Evolutionary conservation across 1,140 invertebrate genomes (phyloP).

Genomic region (Phthorimaea operculella): DNA sequence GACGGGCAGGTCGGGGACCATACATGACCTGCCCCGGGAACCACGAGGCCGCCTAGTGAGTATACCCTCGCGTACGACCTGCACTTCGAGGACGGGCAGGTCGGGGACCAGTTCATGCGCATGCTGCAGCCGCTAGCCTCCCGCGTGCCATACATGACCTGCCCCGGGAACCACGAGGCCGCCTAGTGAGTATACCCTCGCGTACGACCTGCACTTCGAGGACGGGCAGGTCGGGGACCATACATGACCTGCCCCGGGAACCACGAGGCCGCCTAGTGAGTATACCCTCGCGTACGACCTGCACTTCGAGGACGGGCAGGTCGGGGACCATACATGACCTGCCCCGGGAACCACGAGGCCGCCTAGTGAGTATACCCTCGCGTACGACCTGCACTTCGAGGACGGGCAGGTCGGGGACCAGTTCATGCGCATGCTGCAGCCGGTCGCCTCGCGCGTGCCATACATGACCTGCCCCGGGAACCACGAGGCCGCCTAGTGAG

Average conservation of each 20-base stretch:
- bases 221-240: slow-evolving; percentile 81
- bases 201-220: slow-evolving; percentile 47
- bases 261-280: slow-evolving; percentile 88
- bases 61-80: too few species aligned
- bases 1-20: slow-evolving; percentile 81
- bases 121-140: too few species aligned
- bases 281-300: too few species aligned
- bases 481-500: slow-evolving; percentile 87
- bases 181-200: slow-evolving; percentile 84
- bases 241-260: slow-evolving; percentile 95
- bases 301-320: slow-evolving; percentile 58
- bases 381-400: too few species aligned
- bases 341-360: slow-evolving; percentile 91
- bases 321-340: slow-evolving; percentile 95
- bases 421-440: slow-evolving; percentile 91
- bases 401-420: too few species aligned
- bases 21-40: slow-evolving; percentile 95
- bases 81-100: slow-evolving; percentile 58
- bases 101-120: slow-evolving; percentile 80
- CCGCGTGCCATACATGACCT: slow-evolving; percentile 89
- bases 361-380: slow-evolving; percentile 84
- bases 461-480: slow-evolving; percentile 95
- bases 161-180: slow-evolving; percentile 91
- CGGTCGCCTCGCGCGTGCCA: slow-evolving; percentile 86
- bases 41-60: slow-evolving; percentile 88